A percentile compares a stretch with the other conserved stretches of the same genome.
These are phyloP conservation scores for Chitala chitala DNA, from an alignment of 2,113 vertebrate genomes.

Conservation along the genomic window DNA sequence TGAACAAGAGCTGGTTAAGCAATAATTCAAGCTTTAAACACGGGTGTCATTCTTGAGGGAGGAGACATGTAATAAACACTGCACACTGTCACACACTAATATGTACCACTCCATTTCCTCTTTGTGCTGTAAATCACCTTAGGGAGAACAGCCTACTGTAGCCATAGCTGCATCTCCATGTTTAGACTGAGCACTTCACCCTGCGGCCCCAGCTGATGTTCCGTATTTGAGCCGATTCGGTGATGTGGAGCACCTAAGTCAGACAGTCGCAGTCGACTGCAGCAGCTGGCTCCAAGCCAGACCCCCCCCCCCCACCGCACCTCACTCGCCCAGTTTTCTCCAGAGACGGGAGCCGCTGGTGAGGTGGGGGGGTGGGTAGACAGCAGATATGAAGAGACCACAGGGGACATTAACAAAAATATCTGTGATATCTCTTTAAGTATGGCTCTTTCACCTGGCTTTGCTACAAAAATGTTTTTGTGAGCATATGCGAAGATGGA, in stretches of 20 bases:
- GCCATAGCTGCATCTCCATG: not conserved
- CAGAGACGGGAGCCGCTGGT: not conserved
- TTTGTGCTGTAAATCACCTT: not conserved
- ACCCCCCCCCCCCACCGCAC: not conserved
- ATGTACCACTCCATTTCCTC: not conserved
- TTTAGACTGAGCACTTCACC: not conserved
- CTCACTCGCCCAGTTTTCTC: not conserved
- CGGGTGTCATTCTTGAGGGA: not conserved
- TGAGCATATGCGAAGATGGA: not conserved
- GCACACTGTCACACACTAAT: not conserved
- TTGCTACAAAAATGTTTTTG: not conserved
- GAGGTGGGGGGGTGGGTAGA: not conserved
- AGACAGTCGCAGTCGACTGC: conserved; percentile 3
- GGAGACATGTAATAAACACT: not conserved
- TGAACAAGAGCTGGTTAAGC: too few relatives aligned
- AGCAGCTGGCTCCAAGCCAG: conserved; percentile 2
- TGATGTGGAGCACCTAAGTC: not conserved
- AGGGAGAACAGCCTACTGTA: not conserved
- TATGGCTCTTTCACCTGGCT: not conserved
- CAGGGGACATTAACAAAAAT: not conserved
- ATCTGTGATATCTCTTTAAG: not conserved
- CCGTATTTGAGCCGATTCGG: not conserved
- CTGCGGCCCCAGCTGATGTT: not conserved
- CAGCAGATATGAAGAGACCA: not conserved
- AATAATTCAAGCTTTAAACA: too few relatives aligned